Evolutionary conservation across 2,888 invertebrate genomes (phyloP), one percentile per base, ranked within the genome.

Genomic region (Caenorhabditis becei): DNA sequence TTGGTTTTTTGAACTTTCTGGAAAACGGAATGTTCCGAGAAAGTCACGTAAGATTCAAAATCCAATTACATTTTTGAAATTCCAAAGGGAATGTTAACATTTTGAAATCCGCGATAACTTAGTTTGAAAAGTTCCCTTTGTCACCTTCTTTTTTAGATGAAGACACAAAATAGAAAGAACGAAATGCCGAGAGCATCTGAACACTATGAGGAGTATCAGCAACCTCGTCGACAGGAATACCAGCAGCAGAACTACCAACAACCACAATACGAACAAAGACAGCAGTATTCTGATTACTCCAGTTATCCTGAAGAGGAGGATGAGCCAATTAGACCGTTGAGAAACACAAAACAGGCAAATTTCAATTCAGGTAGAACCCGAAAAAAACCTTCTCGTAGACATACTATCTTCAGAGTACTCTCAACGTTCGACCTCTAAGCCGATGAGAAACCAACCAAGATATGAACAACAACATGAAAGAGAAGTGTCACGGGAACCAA

Each of bases 351-450:
- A n/a, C n/a, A n/a, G n/a, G n/a, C 74, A 7, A 66, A 74, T 37
- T 66, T 59, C 18, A 51, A 49, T 28, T 65, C 72, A 2, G 72
- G 72, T 72, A 32, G 5, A 32, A 10, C 10, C n/a, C n/a, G n/a
- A n/a, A n/a, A n/a, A 32, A 32, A 32, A 7, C 32, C 24, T 20
- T 24, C 54, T 35, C 8, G 54, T 26, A 14, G 37, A 18, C n/a
- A 28, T 1, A 59, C 18, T 11, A 26, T 44, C 20, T 80, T 80
- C 49, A 80, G 80, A 80, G 32, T 56, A 49, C 37, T 41, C 63
- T 10, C 47, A 74, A 56, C 74, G 24, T 10, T 56, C 54, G 35
- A n/a, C 28, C 23, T 58, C 65, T 35, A 65, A 51, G 8, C 32
- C 49, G 28, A 24, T 59, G 18, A 56, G 59, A 53, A 67, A 75